A percentile compares a stretch with the other conserved stretches of the same genome.
Evolutionary conservation across 2,888 invertebrate genomes (phyloP).

Genomic region (Drosophila mettleri): DNA sequence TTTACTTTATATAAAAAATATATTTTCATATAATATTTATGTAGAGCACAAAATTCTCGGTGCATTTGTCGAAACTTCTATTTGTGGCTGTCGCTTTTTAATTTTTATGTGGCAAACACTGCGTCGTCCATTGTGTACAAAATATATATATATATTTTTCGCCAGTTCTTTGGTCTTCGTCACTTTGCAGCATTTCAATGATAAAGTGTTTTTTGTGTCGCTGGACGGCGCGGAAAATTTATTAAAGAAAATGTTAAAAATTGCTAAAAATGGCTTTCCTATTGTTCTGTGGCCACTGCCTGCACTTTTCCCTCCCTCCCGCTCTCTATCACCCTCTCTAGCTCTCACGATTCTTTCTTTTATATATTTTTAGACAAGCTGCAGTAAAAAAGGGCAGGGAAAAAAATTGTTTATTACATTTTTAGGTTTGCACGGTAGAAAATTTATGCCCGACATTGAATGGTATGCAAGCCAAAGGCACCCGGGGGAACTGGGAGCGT

Average conservation of each 20-base stretch:
- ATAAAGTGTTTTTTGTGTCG: constrained; percentile 65
- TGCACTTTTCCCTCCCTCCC: constrained; percentile 26
- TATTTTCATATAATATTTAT: neutral
- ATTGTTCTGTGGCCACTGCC: constrained; percentile 60
- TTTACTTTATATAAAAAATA: neutral
- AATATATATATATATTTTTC: constrained; percentile 60
- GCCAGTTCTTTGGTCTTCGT: constrained; percentile 38
- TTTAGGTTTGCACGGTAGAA: constrained; percentile 53
- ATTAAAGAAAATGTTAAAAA: constrained; percentile 72
- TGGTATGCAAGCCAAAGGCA: constrained; percentile 53
- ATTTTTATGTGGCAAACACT: constrained; percentile 54
- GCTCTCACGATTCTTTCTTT: neutral
- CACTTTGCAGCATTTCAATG: constrained; percentile 64
- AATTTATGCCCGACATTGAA: constrained; percentile 70
- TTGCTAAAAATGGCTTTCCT: constrained; percentile 65
- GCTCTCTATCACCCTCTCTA: neutral
- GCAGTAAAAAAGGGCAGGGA: constrained; percentile 52
- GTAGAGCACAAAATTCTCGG: constrained; percentile 30
- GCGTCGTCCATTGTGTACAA: constrained; percentile 53
- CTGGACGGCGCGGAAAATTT: constrained; percentile 51
- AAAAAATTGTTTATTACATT: constrained; percentile 70
- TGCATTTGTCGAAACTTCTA: neutral
- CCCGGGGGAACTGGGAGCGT: constrained; percentile 9
- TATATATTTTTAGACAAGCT: constrained; percentile 17
- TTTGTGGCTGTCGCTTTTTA: constrained; percentile 27